Conservation (phyloP, 92 coral and sea anemone genomes). For the Pocillopora grandis region DNA sequence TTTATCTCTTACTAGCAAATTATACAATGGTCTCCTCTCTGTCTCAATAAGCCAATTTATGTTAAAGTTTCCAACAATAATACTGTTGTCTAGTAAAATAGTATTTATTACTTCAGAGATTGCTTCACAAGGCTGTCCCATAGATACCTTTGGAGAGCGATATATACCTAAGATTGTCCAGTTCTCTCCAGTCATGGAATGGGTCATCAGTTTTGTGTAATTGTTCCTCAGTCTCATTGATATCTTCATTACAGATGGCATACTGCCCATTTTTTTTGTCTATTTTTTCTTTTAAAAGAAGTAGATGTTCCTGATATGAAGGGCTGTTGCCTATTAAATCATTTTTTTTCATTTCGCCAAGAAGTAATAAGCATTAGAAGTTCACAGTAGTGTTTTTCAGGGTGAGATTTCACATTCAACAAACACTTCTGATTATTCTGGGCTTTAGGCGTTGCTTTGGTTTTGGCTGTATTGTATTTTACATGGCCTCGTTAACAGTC, state of each 20-base stretch:
- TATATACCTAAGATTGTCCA: too few species aligned
- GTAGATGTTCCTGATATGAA: slow-evolving; percentile 26
- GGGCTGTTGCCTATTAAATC: slow-evolving; percentile 18
- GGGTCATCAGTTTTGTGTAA: slow-evolving; percentile 7
- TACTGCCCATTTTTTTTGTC: slow-evolving; percentile 30
- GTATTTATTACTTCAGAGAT: too few species aligned
- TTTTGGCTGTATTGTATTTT: neutral
- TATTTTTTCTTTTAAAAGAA: slow-evolving; percentile 21
- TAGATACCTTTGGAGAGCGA: too few species aligned
- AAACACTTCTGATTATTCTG: slow-evolving; percentile 47
- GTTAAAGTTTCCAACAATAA: too few species aligned
- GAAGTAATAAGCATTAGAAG: slow-evolving; percentile 36
- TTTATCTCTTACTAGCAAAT: too few species aligned
- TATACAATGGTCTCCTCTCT: too few species aligned
- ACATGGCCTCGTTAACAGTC: neutral
- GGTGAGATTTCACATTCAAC: slow-evolving; percentile 28
- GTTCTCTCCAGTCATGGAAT: neutral
- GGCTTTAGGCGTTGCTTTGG: slow-evolving; percentile 31
- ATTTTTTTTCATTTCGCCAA: slow-evolving; percentile 38
- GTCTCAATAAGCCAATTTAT: too few species aligned
- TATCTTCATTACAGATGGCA: slow-evolving; percentile 16
- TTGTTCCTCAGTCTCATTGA: neutral
- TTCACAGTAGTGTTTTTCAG: slow-evolving; percentile 35
- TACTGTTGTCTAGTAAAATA: too few species aligned
- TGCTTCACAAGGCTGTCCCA: too few species aligned